Conservation (phyloP, 1,140 invertebrate genomes). For the Drosophila jambulina region DNA sequence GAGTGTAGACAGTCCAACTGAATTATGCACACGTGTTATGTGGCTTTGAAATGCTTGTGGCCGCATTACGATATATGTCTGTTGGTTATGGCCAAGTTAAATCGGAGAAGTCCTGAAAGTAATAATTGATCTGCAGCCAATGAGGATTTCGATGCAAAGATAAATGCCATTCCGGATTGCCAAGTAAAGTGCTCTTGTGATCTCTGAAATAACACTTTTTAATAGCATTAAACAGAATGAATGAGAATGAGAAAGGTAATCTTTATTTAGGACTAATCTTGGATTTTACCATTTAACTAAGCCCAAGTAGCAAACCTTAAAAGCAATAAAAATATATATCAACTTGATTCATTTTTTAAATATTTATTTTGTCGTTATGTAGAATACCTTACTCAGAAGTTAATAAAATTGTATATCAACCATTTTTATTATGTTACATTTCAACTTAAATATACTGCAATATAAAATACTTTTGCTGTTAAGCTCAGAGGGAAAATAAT, state of each 20-base stretch:
- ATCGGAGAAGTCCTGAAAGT: constrained; percentile 2
- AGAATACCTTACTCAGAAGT: background rate
- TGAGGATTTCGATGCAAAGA: background rate
- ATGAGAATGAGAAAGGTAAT: no score
- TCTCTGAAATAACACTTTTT: no score
- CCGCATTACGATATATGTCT: constrained; percentile 1
- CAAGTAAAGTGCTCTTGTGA: background rate
- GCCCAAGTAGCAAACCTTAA: background rate
- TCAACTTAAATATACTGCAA: no score
- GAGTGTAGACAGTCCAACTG: constrained; percentile 33
- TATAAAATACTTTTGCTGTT: no score
- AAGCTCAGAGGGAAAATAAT: no score
- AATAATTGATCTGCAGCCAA: constrained; percentile 15
- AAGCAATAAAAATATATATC: no score
- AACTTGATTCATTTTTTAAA: no score
- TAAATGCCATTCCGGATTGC: constrained; percentile 4
- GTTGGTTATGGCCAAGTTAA: constrained; percentile 1
- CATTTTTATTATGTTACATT: no score
- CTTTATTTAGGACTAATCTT: no score
- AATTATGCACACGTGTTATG: constrained; percentile 37
- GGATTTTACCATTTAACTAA: no score
- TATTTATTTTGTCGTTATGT: background rate
- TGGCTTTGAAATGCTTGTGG: constrained; percentile 25
- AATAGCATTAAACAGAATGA: background rate
- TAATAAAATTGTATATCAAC: background rate